Evolutionary conservation across 2,113 vertebrate species (phyloP), one percentile per base, ranked within the genome.

Genomic region (Gnathonemus longibarbis): DNA sequence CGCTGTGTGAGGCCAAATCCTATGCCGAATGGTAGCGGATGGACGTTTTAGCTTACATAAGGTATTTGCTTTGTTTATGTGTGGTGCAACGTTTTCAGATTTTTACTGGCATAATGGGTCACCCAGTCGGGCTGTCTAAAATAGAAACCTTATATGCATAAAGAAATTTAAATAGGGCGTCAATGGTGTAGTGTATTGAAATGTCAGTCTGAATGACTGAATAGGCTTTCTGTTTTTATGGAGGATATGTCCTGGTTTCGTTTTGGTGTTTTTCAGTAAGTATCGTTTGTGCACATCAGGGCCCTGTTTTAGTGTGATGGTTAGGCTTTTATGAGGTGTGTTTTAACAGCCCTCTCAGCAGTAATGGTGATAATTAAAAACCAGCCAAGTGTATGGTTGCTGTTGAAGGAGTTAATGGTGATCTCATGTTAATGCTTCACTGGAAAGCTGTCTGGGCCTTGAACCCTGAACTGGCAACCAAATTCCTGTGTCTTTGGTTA

Each of bases 401-500:
- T 87, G 49, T 49, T 35, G 19, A 42, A 58, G 9, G 62, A 19
- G 70, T 42, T 88, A 92, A 91, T 92, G 89, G 89, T 92, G 42
- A 45, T 48, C 84, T 80, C 56, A 88, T 83, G 93, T 90, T 91
- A 91, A 93, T 92, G 92, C 89, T 21, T 92, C 88, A 92, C 88
- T 88, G 85, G 66, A 90, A 45, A 92, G 84, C 90, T 77, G 89
- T 90, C 83, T 87, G 93, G 90, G 92, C 94, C 95, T 95, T 95
- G 95, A 95, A 93, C 95, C 92, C 52, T 92, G 91, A 91, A 42
- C 80, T 90, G 77, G 92, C 92, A 92, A 93, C 92, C 92, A 92
- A 92, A 93, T 93, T 92, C 91, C 94, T 91, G 27, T 89, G 92
- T 96, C 94, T 95, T 94, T 91, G 53, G 66, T 93, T 83, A 87